phyloP scores from a whole-genome alignment of 2,113 vertebrate species.

The Merops nubicus region DNA sequence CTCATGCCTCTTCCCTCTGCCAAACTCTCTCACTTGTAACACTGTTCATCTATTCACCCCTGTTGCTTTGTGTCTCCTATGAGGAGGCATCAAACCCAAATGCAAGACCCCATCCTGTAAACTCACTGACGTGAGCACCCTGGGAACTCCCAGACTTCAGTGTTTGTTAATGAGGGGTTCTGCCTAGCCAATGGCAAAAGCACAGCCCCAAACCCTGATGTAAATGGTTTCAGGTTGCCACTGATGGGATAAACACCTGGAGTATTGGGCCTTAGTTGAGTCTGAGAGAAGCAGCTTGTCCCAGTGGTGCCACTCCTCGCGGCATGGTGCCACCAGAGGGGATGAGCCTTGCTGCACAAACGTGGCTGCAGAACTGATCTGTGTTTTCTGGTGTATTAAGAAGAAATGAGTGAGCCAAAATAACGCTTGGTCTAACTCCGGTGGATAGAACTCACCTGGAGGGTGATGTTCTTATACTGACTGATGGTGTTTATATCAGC shows the following conservation, averaged over 20 bases:
- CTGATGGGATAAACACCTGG: not conserved
- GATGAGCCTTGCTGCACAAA: rapidly evolving
- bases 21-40: not conserved
- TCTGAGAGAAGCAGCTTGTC: not conserved
- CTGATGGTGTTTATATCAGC: not conserved
- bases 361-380: rapidly evolving
- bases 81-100: not conserved
- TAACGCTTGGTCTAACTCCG: not conserved
- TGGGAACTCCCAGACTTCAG: too few species aligned
- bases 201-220: not conserved
- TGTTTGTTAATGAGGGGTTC: not conserved
- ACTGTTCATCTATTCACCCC: too few species aligned
- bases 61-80: not conserved
- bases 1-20: not conserved
- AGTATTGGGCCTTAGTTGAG: not conserved
- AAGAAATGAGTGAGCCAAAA: not conserved
- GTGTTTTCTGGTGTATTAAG: not conserved
- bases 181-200: not conserved
- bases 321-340: not conserved
- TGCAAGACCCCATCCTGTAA: not conserved
- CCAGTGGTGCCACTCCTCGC: rapidly evolving
- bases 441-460: not conserved
- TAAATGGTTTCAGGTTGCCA: not conserved
- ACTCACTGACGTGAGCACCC: rapidly evolving
- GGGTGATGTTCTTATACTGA: not conserved